Evolutionary conservation across 64 coral and sea anemone species (phyloP), one percentile per base, ranked within the genome.

Genomic region (Orbicella faveolata): DNA sequence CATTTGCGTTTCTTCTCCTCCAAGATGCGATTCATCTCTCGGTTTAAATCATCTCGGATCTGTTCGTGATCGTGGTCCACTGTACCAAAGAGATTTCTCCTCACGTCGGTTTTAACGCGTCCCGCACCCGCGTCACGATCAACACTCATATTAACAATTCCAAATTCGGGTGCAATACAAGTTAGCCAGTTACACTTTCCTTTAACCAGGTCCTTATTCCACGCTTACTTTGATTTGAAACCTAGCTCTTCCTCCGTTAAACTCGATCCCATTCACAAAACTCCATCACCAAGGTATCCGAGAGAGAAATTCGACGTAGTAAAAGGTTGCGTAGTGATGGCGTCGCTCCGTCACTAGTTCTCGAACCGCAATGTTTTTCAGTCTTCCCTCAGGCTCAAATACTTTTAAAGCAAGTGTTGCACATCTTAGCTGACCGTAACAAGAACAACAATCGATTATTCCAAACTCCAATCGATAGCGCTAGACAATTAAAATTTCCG

Each of bases 1-100:
- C 92, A 94, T 34, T 94, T 35, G 1, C 41, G 74, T 34, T 54
- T 82, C 83, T 94, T 94, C 51, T 94, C 92, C 66, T 89, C 87
- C 35, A 53, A 75, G 36, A 83, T 84, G n/a, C 63, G 23, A 8
- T 44, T 83, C 48, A 94, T n/a, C 41, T 94, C 61, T 67, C 88
- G 79, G 4, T 69, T 77, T 70, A 94, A 79, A 78, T 89, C 92
- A 65, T 94, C 87, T 52, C 34, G 88, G 83, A 73, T 79, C 67
- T 94, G 87, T n/a, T 69, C 87, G 34, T 94, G 87, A 17, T 69
- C 87, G 34, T 94, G 92, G 55, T 94, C 92, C 20, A 94, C 87
- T 1, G 74, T 83, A 16, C 92, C 92, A 78, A 94, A 94, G 1
- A 94, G 63, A 61, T 39, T 94, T 78, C 92, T 94, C 61, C 59